A percentile compares a stretch with the other conserved stretches of the same genome.
Evolutionary conservation across 2,888 invertebrate genomes (phyloP).

Genomic region (Erebia ligea): DNA sequence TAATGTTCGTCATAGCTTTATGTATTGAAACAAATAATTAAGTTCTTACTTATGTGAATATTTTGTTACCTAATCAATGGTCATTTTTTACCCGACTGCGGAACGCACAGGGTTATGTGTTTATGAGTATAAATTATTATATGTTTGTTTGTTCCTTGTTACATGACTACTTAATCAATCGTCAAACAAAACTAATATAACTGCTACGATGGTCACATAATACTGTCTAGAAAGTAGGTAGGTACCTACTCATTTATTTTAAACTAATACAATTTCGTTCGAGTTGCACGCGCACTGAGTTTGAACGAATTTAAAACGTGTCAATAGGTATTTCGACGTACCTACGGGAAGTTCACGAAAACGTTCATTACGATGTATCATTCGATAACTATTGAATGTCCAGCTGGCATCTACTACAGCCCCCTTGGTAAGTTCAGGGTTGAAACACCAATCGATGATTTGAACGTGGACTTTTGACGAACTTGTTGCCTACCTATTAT

Average conservation of each 20-base stretch:
- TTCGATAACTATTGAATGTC: conserved; percentile 51
- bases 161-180: background rate
- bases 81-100: no score
- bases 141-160: no score
- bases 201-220: no score
- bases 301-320: background rate
- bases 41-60: background rate
- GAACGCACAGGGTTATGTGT: no score
- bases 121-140: no score
- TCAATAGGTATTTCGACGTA: conserved; percentile 14
- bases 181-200: background rate
- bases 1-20: conserved; percentile 55
- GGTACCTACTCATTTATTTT: no score
- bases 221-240: no score
- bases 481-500: no score
- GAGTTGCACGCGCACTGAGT: background rate
- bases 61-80: background rate
- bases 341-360: conserved; percentile 20
- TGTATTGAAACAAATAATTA: conserved; percentile 13
- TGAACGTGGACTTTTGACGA: conserved; percentile 19
- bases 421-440: conserved; percentile 66
- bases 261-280: background rate
- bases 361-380: conserved; percentile 43
- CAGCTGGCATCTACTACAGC: conserved; percentile 52
- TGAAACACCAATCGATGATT: conserved; percentile 69